Percentiles rank a stretch among this genome's conserved stretches.
These are phyloP conservation scores for Limnephilus lunatus DNA, from an alignment of 2,888 invertebrate genomes.

Conservation along the genomic window DNA sequence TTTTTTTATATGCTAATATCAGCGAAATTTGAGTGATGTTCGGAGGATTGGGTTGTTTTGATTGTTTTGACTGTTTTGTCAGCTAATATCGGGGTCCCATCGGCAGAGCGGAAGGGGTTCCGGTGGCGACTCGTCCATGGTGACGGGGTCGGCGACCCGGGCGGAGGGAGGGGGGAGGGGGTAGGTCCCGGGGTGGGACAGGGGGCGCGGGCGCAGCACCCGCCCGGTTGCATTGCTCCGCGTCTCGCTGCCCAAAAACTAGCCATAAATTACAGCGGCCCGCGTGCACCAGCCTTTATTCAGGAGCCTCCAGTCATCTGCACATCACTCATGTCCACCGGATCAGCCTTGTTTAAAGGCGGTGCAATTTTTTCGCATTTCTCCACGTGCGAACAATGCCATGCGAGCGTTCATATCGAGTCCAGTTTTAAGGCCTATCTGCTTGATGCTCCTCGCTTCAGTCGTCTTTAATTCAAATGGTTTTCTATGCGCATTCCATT, in stretches of 20 bases:
- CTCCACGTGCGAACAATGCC: slow-evolving; percentile 44
- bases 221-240: slow-evolving; percentile 62
- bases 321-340: slow-evolving; percentile 37
- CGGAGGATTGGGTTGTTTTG: background rate
- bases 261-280: slow-evolving; percentile 78
- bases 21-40: background rate
- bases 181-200: slow-evolving; percentile 68
- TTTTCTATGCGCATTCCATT: background rate
- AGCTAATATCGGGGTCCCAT: background rate
- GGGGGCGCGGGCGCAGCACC: slow-evolving; percentile 67
- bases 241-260: slow-evolving; percentile 68
- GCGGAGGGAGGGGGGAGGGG: slow-evolving; percentile 4
- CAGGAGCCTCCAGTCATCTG: slow-evolving; percentile 29
- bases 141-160: slow-evolving; percentile 26
- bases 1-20: background rate
- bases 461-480: background rate
- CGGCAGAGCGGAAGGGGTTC: slow-evolving; percentile 23
- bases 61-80: slow-evolving; percentile 9
- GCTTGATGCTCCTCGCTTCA: background rate
- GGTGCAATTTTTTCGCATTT: slow-evolving; percentile 44
- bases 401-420: slow-evolving; percentile 27
- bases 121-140: background rate
- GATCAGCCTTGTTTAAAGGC: slow-evolving; percentile 36
- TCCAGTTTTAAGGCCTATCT: background rate
- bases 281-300: slow-evolving; percentile 67